A percentile compares a stretch with the other conserved stretches of the same genome.
phyloP scores from a whole-genome alignment of 2,888 invertebrate species.

The Phengaris arion region DNA sequence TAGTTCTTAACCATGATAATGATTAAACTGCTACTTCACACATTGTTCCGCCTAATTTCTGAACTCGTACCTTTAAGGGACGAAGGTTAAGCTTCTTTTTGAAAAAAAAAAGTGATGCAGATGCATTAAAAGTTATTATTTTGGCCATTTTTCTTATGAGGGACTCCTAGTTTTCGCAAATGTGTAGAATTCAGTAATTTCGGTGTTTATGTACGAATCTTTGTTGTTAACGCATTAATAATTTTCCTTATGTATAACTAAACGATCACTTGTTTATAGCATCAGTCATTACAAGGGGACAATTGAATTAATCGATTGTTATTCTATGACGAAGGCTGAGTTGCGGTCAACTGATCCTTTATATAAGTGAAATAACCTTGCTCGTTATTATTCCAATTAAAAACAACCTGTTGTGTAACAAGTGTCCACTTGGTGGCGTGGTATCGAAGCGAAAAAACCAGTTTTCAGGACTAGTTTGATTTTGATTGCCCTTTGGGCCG shows the following conservation, averaged over 20 bases:
- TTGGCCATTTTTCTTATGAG: too few relatives aligned
- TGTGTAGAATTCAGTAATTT: too few relatives aligned
- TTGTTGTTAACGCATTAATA: not conserved
- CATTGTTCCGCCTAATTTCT: too few relatives aligned
- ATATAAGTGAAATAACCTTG: conserved; percentile 26
- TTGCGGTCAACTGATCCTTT: conserved; percentile 12
- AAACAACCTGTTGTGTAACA: conserved; percentile 11
- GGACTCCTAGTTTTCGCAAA: too few relatives aligned
- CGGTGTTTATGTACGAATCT: not conserved
- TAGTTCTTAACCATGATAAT: too few relatives aligned
- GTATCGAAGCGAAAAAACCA: not conserved
- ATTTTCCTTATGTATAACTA: not conserved
- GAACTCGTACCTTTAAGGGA: too few relatives aligned
- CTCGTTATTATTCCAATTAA: conserved; percentile 19
- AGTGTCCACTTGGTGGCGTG: conserved; percentile 4
- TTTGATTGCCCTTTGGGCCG: not conserved
- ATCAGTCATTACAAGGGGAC: not conserved
- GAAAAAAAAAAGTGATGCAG: too few relatives aligned
- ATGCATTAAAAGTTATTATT: too few relatives aligned
- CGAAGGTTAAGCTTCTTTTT: too few relatives aligned
- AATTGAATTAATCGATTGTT: conserved; percentile 1
- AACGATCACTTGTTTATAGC: not conserved
- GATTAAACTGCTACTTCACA: too few relatives aligned
- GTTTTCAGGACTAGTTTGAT: conserved; percentile 16
- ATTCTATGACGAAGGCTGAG: conserved; percentile 23